phyloP scores from a whole-genome alignment of 2,888 invertebrate genomes.

The Lamellibrachia columna region DNA sequence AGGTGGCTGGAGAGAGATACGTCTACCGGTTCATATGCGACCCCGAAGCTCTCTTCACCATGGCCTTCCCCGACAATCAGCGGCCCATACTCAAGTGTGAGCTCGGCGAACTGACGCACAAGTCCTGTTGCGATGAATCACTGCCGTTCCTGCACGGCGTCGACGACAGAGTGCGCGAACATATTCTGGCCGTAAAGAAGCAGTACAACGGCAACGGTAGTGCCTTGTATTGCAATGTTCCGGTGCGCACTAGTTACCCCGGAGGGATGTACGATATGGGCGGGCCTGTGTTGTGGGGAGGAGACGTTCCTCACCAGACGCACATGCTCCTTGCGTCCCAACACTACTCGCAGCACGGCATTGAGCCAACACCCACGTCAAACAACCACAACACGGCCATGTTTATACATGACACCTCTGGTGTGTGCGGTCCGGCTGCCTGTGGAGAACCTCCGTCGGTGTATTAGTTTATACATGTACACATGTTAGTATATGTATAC shows the following conservation, averaged over 20 bases:
- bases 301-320: not conserved
- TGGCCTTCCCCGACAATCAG: slow-evolving; percentile 60
- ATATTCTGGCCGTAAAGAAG: not conserved
- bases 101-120: not conserved
- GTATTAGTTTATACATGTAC: not conserved
- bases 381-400: not conserved
- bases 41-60: slow-evolving; percentile 71
- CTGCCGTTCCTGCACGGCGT: not conserved
- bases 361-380: not conserved
- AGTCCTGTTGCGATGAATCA: not conserved
- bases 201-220: not conserved
- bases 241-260: not conserved
- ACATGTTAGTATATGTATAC: not conserved
- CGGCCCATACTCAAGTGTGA: slow-evolving; percentile 59
- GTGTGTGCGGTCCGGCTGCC: not conserved
- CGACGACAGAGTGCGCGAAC: not conserved
- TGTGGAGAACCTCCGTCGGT: not conserved
- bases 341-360: not conserved
- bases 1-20: slow-evolving; percentile 90
- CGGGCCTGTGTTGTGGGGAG: not conserved
- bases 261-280: not conserved
- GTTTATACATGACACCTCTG: not conserved
- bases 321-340: not conserved
- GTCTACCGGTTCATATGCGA: slow-evolving; percentile 97
- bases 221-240: not conserved